Evolutionary conservation across 2,888 invertebrate genomes (phyloP), one percentile per base, ranked within the genome.

Genomic region (Phoenoteleia sp.): DNA sequence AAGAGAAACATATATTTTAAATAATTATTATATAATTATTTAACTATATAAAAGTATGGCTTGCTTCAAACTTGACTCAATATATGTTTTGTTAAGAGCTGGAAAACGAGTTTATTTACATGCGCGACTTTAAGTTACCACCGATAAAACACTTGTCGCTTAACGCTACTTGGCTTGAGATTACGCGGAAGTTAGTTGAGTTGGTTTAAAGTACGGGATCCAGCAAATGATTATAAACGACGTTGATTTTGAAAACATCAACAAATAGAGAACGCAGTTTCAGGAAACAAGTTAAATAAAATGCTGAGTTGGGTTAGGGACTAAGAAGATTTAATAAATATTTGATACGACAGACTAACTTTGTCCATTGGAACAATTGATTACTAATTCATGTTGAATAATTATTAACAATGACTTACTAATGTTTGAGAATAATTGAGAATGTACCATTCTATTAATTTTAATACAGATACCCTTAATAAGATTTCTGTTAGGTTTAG

Each of bases 101-200:
- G 66, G 66, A 76, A 77, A 79, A 76, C 60, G 69, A 42, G 90
- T 92, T 92, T 92, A 91, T 91, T 91, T 91, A 89, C 87, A 85
- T 81, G 87, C 83, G 76, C 81, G 81, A 81, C 75, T 66, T 86
- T 88, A 89, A 90, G 81, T 90, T 89, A 88, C 87, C 76, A 82
- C 60, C 87, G 84, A 88, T 88, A 88, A 91, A 90, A 89, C 88
- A 89, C 88, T 91, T 91, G 88, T 90, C 88, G 87, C 84, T 85
- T 76, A 86, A 74, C 86, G 85, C 88, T 88, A 87, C 88, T 88
- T 62, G 86, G 85, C 74, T 21, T 36, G 36, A 84, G 69, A 87
- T 80, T 87, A 88, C 89, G 80, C 54, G 72, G 82, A 89, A 90
- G 83, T 81, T 15, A 11, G 56, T 25, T 21, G 58, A 67, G 39